phyloP scores from a whole-genome alignment of 2,113 vertebrate genomes.

The Pelvicachromis taeniatus region DNA sequence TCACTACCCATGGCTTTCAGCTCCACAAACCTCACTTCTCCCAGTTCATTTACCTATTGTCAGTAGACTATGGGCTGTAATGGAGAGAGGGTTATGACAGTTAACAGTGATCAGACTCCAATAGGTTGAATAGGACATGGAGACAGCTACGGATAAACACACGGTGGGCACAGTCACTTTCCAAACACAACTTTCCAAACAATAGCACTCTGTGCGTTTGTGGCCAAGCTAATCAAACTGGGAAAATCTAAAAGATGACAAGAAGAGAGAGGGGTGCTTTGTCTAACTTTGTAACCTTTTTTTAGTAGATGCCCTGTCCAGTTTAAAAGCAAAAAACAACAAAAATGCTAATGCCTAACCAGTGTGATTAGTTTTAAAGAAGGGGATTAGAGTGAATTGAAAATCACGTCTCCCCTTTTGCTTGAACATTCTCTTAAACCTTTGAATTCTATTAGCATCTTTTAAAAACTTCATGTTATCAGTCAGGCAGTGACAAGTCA shows the following conservation, averaged over 20 bases:
- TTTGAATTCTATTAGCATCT: background rate
- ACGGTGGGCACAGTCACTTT: background rate
- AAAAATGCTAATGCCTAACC: background rate
- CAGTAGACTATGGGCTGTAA: background rate
- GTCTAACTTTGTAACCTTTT: constrained; percentile 22
- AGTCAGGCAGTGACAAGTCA: background rate
- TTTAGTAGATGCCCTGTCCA: background rate
- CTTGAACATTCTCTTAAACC: background rate
- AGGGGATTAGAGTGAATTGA: background rate
- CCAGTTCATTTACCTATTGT: background rate
- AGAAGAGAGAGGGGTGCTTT: background rate
- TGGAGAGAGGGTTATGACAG: background rate
- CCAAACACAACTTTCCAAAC: no score
- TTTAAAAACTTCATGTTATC: background rate
- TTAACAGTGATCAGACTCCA: background rate
- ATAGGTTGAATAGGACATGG: background rate
- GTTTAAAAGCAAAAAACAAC: background rate
- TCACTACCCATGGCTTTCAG: constrained; percentile 12
- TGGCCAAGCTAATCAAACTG: background rate
- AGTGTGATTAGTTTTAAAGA: background rate
- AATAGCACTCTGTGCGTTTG: background rate
- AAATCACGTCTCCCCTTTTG: background rate
- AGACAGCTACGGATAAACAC: constrained; percentile 1
- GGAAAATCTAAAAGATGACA: background rate
- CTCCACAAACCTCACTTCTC: background rate